A percentile compares a stretch with the other conserved stretches of the same genome.
Evolutionary conservation across 2,797 vertebrate species (phyloP).

Genomic region (Acipenser transmontanus): DNA sequence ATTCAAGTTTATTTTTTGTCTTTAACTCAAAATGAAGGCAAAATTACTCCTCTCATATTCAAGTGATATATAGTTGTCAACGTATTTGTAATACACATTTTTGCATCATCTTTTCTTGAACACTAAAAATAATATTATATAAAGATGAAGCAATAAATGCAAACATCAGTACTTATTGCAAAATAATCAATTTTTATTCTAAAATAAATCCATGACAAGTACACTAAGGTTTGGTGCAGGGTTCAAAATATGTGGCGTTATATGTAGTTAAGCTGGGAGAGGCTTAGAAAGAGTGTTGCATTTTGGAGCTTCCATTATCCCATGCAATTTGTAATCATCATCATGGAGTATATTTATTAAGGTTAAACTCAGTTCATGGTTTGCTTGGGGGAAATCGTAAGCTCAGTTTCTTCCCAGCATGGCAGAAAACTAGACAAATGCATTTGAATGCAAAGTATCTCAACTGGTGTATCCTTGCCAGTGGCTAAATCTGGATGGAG

Average conservation of each 20-base stretch:
- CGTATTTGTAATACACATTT: no score
- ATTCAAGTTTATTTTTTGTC: no score
- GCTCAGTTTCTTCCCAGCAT: conserved; percentile 5
- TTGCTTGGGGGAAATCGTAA: conserved; percentile 3
- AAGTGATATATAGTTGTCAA: no score
- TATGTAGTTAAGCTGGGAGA: no score
- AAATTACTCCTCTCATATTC: no score
- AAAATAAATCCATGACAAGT: not conserved
- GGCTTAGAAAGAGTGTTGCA: no score
- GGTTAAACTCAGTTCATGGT: conserved; percentile 17
- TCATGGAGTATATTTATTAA: conserved; percentile 19
- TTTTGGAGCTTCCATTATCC: conserved; percentile 26
- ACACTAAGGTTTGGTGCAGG: not conserved
- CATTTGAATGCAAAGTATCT: conserved; percentile 21
- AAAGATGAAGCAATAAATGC: not conserved
- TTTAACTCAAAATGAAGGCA: no score
- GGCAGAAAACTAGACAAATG: conserved; percentile 13
- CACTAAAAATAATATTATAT: no score
- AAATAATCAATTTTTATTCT: no score
- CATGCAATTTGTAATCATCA: conserved; percentile 33
- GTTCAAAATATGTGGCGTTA: not conserved
- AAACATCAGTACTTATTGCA: not conserved
- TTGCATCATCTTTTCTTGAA: no score
- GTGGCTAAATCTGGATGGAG: conserved; percentile 19
- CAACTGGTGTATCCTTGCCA: conserved; percentile 14